Evolutionary conservation across 2,797 vertebrate genomes (phyloP).

Genomic region (Xiphorhynchus erythropygius): DNA sequence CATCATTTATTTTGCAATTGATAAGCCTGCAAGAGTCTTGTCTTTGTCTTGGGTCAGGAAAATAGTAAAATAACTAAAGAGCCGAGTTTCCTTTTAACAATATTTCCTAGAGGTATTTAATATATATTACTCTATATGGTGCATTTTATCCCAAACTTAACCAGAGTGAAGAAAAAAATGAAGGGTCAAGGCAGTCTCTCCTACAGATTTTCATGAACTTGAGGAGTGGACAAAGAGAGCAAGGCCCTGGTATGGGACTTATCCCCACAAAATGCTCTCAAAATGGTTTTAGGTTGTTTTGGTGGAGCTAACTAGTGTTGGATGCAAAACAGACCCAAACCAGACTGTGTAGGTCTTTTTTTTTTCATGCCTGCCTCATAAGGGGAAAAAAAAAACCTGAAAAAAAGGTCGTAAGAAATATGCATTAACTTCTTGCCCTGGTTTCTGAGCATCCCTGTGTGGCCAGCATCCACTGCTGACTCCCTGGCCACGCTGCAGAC

Average conservation of each 20-base stretch:
- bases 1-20: neutral
- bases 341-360: neutral
- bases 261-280: accelerated
- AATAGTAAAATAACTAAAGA: neutral
- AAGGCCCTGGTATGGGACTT: neutral
- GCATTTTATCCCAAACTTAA: neutral
- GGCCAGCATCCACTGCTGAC: neutral
- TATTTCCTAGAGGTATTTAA: neutral
- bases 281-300: neutral
- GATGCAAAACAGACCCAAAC: neutral
- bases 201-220: neutral
- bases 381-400: too few relatives aligned
- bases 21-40: neutral
- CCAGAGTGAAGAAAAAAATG: neutral
- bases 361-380: accelerated
- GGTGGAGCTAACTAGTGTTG: neutral
- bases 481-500: accelerated
- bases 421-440: neutral
- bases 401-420: neutral
- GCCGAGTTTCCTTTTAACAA: neutral
- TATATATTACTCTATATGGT: neutral
- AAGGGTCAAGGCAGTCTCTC: neutral
- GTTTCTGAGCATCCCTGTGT: neutral
- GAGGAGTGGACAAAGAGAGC: neutral
- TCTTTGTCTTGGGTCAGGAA: neutral